Base-by-base conservation (phyloP, 2,888 invertebrate species). In the Arrhopalites spinosus region DNA sequence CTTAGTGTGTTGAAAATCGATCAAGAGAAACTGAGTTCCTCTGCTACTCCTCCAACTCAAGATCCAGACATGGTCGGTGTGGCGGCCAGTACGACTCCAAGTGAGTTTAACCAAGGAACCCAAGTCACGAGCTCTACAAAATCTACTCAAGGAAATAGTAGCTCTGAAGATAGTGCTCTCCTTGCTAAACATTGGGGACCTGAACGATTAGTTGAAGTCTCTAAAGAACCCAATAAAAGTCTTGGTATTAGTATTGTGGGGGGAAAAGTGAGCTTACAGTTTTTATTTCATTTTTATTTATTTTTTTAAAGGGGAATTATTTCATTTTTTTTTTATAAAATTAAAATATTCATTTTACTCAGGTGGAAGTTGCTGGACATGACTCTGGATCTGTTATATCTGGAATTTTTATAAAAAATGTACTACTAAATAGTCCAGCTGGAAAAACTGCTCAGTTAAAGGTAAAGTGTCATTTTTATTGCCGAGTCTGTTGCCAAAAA, bases 361-460 rank as follows among this genome's bases (percentile, higher is more conserved):
- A 92, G 91, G 92, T 93, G 74, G 92, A 94, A 84, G 88, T 93
- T 76, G 89, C 89, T 66, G 88, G 89, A 78, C 89, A 90, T 73
- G 89, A 91, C 81, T 90, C 91, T 79, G 91, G 92, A 73, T 90
- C 88, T 78, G 88, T 89, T 68, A 90, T 97, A 81, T 92, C 95
- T 75, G 98, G 98, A 7, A 98, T 99, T 84, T 99, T 99, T 86
- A 95, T 99, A 85, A 98, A 98, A 86, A 95, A 96, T 84, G 97
- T 99, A 0, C 90, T 97, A 17, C 91, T 94, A 0, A 92, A 94
- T 79, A 96, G 96, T 86, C 97, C 98, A 0, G 99, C 98, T 0
- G 96, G 95, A 68, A 89, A 90, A 83, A 92, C 93, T 80, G 95
- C 93, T n/a, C 91, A 93, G 83, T 86, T 95, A 61, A 93, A 93